Evolutionary conservation across 2,888 invertebrate species (phyloP), one percentile per base, ranked within the genome.

Genomic region (Aphelenchoides bicaudatus): DNA sequence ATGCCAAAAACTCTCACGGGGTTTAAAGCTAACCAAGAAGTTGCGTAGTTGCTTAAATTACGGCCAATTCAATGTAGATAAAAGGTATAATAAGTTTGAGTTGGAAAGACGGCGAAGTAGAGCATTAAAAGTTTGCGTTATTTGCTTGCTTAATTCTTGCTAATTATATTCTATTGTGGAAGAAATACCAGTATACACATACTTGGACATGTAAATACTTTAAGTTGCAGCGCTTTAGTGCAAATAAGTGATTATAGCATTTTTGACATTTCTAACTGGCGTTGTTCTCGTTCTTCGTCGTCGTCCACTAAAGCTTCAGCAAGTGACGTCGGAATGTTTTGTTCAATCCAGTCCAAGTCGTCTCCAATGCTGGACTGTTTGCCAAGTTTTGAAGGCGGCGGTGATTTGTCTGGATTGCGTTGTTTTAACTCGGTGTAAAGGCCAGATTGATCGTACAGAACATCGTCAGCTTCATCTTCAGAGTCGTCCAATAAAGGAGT

Each of bases 311-410:
- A 63, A 29, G 73, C 70, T 79, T 88, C 88, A 58, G 85, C 85
- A 65, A 88, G 83, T 8, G 86, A 84, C 28, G 88, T 85, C 0
- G 90, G 90, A 68, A 93, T 91, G 80, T 93, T 89, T 71, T 91
- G 91, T 79, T 93, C 92, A 4, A 93, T 88, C 92, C 92, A 93
- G 77, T 89, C 86, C 67, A 89, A 80, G 76, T 88, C 88, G 71
- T 88, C 43, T 43, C 43, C 43, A 6, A 43, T 43, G 23, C 43
- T 19, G 10, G 43, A 43, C 10, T 19, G 43, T 25, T 43, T 43
- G 10, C 25, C 25, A 25, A 25, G 16, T 19, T 19, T 43, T n/a
- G 16, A 19, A 6, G 43, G 16, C 23, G 10, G 10, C 43, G 25
- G 21, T n/a, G 43, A 43, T n/a, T 10, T 25, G 43, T 34, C 37